Evolutionary conservation across 2,888 invertebrate genomes (phyloP), one percentile per base, ranked within the genome.

Genomic region (Gryllus longicercus): DNA sequence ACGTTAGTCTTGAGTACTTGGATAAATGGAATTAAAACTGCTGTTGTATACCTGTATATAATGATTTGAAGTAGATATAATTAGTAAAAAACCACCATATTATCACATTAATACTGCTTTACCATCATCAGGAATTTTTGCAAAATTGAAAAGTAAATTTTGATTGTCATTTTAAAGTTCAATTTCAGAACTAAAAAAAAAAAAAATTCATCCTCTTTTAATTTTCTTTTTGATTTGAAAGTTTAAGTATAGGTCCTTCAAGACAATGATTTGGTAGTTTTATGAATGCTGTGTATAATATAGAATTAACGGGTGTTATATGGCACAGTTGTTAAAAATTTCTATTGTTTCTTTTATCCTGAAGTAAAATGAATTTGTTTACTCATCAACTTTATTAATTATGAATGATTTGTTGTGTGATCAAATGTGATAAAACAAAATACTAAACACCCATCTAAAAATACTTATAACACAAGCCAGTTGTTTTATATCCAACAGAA

Each of bases 101-200:
- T 63, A 63, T 63, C n/a, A 63, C n/a, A 63, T 63, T 63, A n/a
- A 63, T 63, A 63, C 63, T 63, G 63, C 63, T 63, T 63, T 63
- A 63, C 63, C 63, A 63, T 63, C n/a, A 18, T 63, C n/a, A 18
- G 63, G 63, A 63, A n/a, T 18, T 63, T 18, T 63, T 63, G 16
- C n/a, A n/a, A n/a, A 63, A 63, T 63, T 63, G 63, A 63, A 18
- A 38, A 38, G 38, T 38, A 38, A 21, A 38, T 8, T 38, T 38
- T 38, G 8, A 38, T 38, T 38, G 38, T 38, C 38, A 38, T 8
- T 38, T 38, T 38, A 38, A 38, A 38, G 8, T 38, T 38, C 38
- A 38, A 38, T 38, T 38, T 38, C 38, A 38, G 38, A 38, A 38
- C 38, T 38, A 8, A 38, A 38, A 8, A 38, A 38, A 21, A 21